Evolutionary conservation across 2,888 invertebrate genomes (phyloP).

Genomic region (Branchinecta sandiegonensis): DNA sequence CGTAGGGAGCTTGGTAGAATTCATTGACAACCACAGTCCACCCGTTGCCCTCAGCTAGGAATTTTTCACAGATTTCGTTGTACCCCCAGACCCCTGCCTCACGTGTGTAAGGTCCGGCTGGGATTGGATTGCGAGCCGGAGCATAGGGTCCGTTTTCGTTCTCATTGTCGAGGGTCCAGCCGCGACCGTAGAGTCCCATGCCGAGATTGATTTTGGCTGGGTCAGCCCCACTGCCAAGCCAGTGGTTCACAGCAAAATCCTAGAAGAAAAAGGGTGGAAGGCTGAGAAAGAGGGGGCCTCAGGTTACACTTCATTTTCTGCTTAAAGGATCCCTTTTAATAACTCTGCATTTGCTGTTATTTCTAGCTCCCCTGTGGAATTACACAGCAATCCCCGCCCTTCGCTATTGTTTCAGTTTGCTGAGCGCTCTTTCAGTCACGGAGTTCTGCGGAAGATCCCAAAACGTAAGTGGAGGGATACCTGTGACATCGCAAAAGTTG

Average conservation of each 20-base stretch:
- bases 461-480: too few species aligned
- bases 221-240: constrained; percentile 43
- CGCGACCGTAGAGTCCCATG: constrained; percentile 52
- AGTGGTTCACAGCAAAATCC: constrained; percentile 39
- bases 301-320: too few species aligned
- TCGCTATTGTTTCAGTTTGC: too few species aligned
- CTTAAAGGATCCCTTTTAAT: too few species aligned
- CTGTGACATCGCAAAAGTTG: too few species aligned
- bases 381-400: too few species aligned
- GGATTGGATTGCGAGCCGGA: constrained; percentile 42
- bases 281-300: background rate
- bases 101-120: constrained; percentile 47
- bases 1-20: constrained; percentile 47
- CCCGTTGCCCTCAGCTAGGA: constrained; percentile 24
- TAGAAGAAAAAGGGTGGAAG: background rate
- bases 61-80: constrained; percentile 44
- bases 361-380: too few species aligned
- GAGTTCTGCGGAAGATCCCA: too few species aligned
- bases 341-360: too few species aligned
- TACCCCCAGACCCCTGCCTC: constrained; percentile 52
- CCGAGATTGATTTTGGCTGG: constrained; percentile 52
- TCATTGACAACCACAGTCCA: constrained; percentile 44
- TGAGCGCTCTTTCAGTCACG: too few species aligned
- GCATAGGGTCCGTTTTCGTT: constrained; percentile 41
- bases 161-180: constrained; percentile 44